A percentile compares a stretch with the other conserved stretches of the same genome.
phyloP scores from a whole-genome alignment of 2,888 invertebrate genomes.

The Minunthozetes semirufus region DNA sequence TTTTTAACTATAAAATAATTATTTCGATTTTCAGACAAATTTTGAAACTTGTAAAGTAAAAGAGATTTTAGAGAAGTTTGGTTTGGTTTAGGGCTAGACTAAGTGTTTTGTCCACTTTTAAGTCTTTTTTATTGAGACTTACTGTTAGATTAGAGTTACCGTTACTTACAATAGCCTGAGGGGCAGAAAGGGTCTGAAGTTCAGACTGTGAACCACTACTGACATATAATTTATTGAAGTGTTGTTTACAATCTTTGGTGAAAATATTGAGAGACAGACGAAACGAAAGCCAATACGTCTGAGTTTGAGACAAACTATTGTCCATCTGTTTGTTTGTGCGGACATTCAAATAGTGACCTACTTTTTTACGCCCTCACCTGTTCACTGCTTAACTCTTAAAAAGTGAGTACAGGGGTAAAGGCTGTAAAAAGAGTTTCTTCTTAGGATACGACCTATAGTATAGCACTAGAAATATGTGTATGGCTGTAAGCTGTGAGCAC shows the following conservation, averaged over 20 bases:
- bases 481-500: too few relatives aligned
- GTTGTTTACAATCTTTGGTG: conserved; percentile 10
- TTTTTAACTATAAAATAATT: background rate
- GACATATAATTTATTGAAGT: conserved; percentile 28
- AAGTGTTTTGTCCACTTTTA: background rate
- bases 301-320: background rate
- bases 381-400: conserved; percentile 18
- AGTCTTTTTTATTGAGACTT: background rate
- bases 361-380: conserved; percentile 30
- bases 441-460: background rate
- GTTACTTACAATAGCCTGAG: conserved; percentile 14
- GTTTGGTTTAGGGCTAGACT: conserved; percentile 14
- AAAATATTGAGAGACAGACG: background rate
- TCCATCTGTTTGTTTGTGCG: conserved; percentile 21
- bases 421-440: background rate
- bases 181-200: background rate
- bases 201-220: conserved; percentile 23
- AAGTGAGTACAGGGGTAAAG: conserved; percentile 24
- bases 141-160: conserved; percentile 21
- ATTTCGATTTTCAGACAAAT: background rate
- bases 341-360: conserved; percentile 9
- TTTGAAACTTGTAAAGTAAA: background rate
- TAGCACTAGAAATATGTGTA: background rate
- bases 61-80: too few relatives aligned
- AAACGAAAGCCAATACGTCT: background rate